These are phyloP conservation scores for Darevskia mixta DNA, from an alignment of 2,797 vertebrate genomes.

Conservation along the genomic window DNA sequence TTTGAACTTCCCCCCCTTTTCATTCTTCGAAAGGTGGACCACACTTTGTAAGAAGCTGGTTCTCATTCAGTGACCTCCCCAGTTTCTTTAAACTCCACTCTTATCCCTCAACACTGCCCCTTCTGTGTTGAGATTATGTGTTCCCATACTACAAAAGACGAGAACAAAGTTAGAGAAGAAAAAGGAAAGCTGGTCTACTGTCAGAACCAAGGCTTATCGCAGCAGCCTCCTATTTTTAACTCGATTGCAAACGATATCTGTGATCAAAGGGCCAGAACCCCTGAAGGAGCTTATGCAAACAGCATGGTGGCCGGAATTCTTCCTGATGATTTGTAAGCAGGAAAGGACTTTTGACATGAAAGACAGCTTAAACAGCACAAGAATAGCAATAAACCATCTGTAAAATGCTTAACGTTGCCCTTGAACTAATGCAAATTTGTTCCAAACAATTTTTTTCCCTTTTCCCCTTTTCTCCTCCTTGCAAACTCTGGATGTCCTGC, in stretches of 20 bases:
- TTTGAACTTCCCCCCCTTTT: background rate
- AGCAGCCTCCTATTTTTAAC: slow-evolving; percentile 82
- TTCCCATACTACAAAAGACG: slow-evolving; percentile 81
- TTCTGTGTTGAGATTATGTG: slow-evolving; percentile 68
- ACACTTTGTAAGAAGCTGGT: background rate
- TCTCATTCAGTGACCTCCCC: slow-evolving; percentile 36
- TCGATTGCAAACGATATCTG: slow-evolving; percentile 87
- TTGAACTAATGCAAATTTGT: slow-evolving; percentile 87
- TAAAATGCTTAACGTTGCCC: slow-evolving; percentile 89
- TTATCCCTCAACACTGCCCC: slow-evolving; percentile 64
- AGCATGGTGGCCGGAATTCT: slow-evolving; percentile 84
- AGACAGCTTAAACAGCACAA: slow-evolving; percentile 88
- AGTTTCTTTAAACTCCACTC: slow-evolving; percentile 55
- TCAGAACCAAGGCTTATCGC: slow-evolving; percentile 80
- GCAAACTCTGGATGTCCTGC: slow-evolving; percentile 83
- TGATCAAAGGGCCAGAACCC: slow-evolving; percentile 89
- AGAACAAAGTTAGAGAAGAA: slow-evolving; percentile 74
- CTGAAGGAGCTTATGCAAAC: slow-evolving; percentile 85
- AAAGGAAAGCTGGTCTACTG: slow-evolving; percentile 74
- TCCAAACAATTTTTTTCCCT: slow-evolving; percentile 81
- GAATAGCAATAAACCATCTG: slow-evolving; percentile 90
- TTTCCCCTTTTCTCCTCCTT: slow-evolving; percentile 71
- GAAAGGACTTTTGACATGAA: slow-evolving; percentile 94
- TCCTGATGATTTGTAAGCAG: slow-evolving; percentile 91
- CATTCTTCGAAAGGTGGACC: slow-evolving; percentile 1